Evolutionary conservation across 1,140 invertebrate genomes (phyloP).

Genomic region (Adoxophyes honmai): DNA sequence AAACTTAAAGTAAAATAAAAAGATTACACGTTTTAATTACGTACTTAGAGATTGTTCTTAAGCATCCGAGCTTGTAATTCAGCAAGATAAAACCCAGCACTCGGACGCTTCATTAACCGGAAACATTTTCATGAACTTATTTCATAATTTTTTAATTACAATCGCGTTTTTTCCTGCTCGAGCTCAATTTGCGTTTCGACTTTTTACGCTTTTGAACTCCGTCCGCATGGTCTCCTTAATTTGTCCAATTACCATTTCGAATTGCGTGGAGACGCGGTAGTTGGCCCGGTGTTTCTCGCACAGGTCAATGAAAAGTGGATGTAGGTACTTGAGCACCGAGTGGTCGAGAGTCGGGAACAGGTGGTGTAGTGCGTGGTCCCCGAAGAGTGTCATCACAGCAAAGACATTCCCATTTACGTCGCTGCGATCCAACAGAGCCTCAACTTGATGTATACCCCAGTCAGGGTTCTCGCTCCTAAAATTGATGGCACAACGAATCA

Average conservation of each 20-base stretch:
- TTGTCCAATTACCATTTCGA: conserved; percentile 82
- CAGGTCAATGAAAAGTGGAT: conserved; percentile 82
- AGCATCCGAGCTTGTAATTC: too few relatives aligned
- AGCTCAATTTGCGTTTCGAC: conserved; percentile 10
- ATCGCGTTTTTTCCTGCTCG: not conserved
- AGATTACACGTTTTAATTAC: not conserved
- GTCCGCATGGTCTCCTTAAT: conserved; percentile 81
- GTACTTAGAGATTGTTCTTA: not conserved
- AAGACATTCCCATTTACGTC: conserved; percentile 85
- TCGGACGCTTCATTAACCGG: conserved; percentile 9
- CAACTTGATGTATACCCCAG: conserved; percentile 88
- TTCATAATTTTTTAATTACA: conserved; percentile 5
- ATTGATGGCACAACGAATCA: conserved; percentile 12
- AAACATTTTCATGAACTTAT: conserved; percentile 22
- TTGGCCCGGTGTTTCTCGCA: conserved; percentile 83
- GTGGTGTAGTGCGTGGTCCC: conserved; percentile 89
- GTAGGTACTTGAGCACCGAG: conserved; percentile 81
- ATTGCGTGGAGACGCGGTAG: conserved; percentile 75
- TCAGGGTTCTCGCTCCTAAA: conserved; percentile 77
- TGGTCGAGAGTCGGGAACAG: too few relatives aligned
- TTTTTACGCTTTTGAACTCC: conserved; percentile 27
- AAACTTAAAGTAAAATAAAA: too few relatives aligned
- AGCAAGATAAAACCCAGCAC: too few relatives aligned
- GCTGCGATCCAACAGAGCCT: conserved; percentile 84
- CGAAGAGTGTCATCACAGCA: conserved; percentile 84